These are phyloP conservation scores for Odontesthes bonariensis DNA, from an alignment of 2,113 vertebrate species.

Conservation along the genomic window DNA sequence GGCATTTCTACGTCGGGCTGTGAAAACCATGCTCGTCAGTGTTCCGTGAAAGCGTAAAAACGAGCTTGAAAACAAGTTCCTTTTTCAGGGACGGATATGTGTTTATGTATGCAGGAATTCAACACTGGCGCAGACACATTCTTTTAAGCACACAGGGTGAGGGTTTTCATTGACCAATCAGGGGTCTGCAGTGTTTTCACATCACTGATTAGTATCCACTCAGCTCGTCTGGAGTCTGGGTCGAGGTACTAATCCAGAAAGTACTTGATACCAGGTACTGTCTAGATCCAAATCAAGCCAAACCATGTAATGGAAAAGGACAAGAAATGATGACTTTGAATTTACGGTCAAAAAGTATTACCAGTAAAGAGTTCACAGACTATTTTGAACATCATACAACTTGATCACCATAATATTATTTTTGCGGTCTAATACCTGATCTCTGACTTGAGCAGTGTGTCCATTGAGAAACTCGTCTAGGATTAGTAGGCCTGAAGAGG, in stretches of 20 bases:
- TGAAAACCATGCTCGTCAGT: no score
- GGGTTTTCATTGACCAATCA: not conserved
- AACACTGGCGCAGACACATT: not conserved
- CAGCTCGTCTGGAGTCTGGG: not conserved
- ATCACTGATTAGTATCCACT: not conserved
- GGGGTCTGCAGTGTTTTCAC: not conserved
- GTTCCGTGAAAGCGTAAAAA: not conserved
- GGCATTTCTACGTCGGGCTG: no score
- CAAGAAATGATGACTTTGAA: constrained; percentile 3
- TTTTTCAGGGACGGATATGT: not conserved
- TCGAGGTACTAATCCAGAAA: not conserved
- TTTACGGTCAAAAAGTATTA: constrained; percentile 22
- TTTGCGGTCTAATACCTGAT: constrained; percentile 78
- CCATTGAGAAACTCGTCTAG: constrained; percentile 82
- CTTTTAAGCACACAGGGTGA: not conserved
- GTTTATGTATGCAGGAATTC: not conserved
- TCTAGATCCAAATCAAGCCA: not conserved
- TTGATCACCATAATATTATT: constrained; percentile 1
- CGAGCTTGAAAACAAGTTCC: not conserved
- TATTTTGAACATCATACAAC: constrained; percentile 20
- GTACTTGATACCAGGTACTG: not conserved
- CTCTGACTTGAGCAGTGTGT: constrained; percentile 81
- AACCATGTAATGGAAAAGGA: not conserved
- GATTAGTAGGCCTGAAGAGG: constrained; percentile 76
- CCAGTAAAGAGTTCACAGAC: not conserved